Conservation (phyloP, 2,888 invertebrate genomes). For the Trissonchulus latispiculum region DNA sequence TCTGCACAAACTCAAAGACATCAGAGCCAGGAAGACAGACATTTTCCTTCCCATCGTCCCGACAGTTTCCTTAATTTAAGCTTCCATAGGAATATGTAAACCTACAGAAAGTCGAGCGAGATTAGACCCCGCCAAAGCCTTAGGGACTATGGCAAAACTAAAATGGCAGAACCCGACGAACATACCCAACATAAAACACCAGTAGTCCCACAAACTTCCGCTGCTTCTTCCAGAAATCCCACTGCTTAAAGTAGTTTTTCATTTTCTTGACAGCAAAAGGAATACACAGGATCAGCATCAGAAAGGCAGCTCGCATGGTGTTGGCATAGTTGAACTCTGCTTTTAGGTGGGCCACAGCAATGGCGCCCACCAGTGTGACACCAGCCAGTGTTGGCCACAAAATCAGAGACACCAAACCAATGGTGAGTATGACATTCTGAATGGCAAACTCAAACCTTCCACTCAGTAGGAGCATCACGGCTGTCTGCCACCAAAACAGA, state of each 20-base stretch:
- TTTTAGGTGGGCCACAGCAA: neutral
- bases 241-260: neutral
- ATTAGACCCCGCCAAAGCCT: too few relatives aligned
- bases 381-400: slow-evolving; percentile 10
- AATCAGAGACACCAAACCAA: slow-evolving; percentile 10
- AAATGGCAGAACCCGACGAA: too few relatives aligned
- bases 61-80: too few relatives aligned
- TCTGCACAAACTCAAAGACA: too few relatives aligned
- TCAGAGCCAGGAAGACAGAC: too few relatives aligned
- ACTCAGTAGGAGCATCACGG: slow-evolving; percentile 6
- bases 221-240: neutral
- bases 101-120: too few relatives aligned
- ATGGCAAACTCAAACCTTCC: slow-evolving; percentile 14
- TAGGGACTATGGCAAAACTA: too few relatives aligned
- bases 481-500: slow-evolving; percentile 16
- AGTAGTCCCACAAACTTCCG: neutral
- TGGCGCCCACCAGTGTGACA: neutral
- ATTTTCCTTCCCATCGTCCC: too few relatives aligned
- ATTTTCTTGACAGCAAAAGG: neutral
- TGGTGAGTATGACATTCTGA: slow-evolving; percentile 8
- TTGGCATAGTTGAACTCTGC: neutral
- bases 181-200: slow-evolving; percentile 7
- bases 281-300: slow-evolving; percentile 1
- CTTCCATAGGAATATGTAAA: too few relatives aligned
- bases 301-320: neutral